Conservation (phyloP, 2,888 invertebrate species). For the Zootermopsis nevadensis region DNA sequence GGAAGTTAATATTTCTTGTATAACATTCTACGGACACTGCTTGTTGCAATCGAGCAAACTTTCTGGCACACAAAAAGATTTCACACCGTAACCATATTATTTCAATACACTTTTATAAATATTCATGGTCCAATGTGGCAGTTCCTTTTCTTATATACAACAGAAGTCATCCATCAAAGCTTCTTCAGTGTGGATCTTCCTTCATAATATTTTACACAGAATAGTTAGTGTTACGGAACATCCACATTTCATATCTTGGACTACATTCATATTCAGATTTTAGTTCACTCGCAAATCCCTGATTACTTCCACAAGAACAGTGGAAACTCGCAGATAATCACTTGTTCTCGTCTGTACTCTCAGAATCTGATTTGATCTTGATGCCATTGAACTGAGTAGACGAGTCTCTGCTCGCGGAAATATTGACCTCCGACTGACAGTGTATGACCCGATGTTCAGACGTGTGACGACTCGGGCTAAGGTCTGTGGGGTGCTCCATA, state of each 20-base stretch:
- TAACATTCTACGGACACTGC: slow-evolving; percentile 9
- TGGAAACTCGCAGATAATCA: slow-evolving; percentile 35
- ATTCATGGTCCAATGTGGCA: neutral
- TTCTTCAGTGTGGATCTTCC: neutral
- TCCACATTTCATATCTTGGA: neutral
- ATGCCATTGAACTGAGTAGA: neutral
- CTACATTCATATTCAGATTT: neutral
- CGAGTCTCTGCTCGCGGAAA: slow-evolving; percentile 17
- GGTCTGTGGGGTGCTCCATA: slow-evolving; percentile 53
- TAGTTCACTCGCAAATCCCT: neutral
- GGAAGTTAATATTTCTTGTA: neutral
- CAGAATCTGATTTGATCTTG: slow-evolving; percentile 39
- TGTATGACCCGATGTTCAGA: slow-evolving; percentile 26
- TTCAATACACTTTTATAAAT: neutral
- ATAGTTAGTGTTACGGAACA: neutral
- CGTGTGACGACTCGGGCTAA: slow-evolving; percentile 48
- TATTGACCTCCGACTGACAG: neutral
- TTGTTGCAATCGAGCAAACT: slow-evolving; percentile 14
- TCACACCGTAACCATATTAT: slow-evolving; percentile 11
- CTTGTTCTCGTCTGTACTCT: slow-evolving; percentile 44
- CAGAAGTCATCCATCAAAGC: neutral
- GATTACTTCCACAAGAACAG: neutral
- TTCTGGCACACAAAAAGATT: slow-evolving; percentile 36
- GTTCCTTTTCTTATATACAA: neutral
- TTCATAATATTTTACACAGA: neutral